These are phyloP conservation scores for Rhopalosiphum padi DNA, from an alignment of 1,140 invertebrate species.

Conservation along the genomic window DNA sequence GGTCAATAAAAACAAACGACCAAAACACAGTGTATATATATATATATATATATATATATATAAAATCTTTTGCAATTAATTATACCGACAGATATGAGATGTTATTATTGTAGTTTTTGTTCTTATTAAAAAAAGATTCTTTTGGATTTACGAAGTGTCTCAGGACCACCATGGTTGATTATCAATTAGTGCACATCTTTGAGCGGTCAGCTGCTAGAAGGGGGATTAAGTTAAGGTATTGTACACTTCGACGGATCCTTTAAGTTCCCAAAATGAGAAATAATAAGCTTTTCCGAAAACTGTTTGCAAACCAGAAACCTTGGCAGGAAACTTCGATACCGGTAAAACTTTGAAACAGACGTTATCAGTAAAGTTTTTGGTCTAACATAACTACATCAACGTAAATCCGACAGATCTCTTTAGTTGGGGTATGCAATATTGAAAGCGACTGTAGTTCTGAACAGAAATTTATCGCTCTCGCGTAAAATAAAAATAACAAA, in stretches of 20 bases:
- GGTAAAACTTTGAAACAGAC: slow-evolving; percentile 19
- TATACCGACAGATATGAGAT: background rate
- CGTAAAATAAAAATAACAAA: slow-evolving; percentile 26
- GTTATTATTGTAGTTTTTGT: background rate
- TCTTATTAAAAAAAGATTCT: slow-evolving; percentile 42
- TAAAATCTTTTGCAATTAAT: slow-evolving; percentile 40
- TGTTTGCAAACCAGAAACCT: slow-evolving; percentile 30
- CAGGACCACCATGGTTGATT: background rate
- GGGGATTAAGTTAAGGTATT: background rate
- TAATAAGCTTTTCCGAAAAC: slow-evolving; percentile 52
- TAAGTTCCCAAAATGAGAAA: slow-evolving; percentile 30
- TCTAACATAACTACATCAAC: slow-evolving; percentile 28
- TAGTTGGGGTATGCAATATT: slow-evolving; percentile 16
- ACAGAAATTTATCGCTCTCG: slow-evolving; percentile 5
- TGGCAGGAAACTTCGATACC: slow-evolving; percentile 35
- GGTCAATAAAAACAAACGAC: slow-evolving; percentile 15
- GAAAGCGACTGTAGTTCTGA: slow-evolving; percentile 14
- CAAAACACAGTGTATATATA: background rate
- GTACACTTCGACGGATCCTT: slow-evolving; percentile 11
- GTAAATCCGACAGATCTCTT: slow-evolving; percentile 35
- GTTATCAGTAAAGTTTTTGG: slow-evolving; percentile 53
- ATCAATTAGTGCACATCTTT: slow-evolving; percentile 36
- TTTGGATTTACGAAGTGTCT: slow-evolving; percentile 20
- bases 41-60: background rate
- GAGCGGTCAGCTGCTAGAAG: background rate